Evolutionary conservation across 2,888 invertebrate genomes (phyloP).

Genomic region (Chouioia cunea): DNA sequence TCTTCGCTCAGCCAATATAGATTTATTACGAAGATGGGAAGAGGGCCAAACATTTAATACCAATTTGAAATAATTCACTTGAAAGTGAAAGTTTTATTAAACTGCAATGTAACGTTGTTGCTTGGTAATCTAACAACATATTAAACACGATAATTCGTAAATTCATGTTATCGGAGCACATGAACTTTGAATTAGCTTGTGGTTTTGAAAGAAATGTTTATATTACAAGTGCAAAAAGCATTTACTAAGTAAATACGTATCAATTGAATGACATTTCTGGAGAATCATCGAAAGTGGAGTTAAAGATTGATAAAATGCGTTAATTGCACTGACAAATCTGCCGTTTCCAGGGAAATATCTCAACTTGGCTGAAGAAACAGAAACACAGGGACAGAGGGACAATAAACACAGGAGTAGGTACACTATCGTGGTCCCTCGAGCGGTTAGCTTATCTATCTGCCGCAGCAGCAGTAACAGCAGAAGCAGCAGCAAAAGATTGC

Average conservation of each 20-base stretch:
- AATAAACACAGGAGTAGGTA: slow-evolving; percentile 2
- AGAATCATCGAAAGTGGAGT: too few relatives aligned
- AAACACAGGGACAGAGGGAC: neutral
- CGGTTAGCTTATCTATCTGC: slow-evolving; percentile 23
- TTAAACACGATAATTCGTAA: too few relatives aligned
- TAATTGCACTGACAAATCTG: too few relatives aligned
- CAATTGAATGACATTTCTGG: too few relatives aligned
- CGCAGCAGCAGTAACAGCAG: neutral
- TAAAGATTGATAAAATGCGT: too few relatives aligned
- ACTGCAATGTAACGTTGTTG: slow-evolving; percentile 6
- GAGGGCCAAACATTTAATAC: slow-evolving; percentile 31
- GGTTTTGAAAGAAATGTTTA: too few relatives aligned
- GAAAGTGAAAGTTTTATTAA: slow-evolving; percentile 20
- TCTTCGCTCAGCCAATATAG: slow-evolving; percentile 26
- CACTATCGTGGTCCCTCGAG: neutral
- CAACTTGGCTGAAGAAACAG: neutral
- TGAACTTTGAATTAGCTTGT: too few relatives aligned
- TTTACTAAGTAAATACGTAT: too few relatives aligned
- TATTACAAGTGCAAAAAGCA: too few relatives aligned
- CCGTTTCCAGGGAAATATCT: too few relatives aligned
- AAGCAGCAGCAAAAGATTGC: slow-evolving; percentile 9
- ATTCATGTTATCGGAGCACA: too few relatives aligned
- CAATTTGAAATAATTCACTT: slow-evolving; percentile 23
- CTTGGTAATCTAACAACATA: neutral
- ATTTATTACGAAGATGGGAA: slow-evolving; percentile 38